Base-by-base conservation (phyloP, 2,797 vertebrate genomes). In the Eulemur albifrons region DNA sequence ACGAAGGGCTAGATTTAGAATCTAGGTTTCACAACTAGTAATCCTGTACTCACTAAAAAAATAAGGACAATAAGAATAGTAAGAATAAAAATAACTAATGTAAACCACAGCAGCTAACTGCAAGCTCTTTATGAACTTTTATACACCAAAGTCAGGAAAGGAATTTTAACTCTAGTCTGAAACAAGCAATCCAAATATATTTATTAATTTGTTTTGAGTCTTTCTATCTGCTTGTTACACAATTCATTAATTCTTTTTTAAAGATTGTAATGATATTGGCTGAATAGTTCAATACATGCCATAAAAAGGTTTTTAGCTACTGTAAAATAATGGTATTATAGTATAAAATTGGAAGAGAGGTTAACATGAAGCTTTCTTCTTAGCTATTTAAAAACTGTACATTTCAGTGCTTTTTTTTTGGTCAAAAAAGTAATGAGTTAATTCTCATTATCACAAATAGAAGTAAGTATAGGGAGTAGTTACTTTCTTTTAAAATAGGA, bases 201-300 rank as follows among this genome's bases (percentile, higher is more conserved):
- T 90, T 79, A 88, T 92, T 97, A 4, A 43, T 91, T 95, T 88
- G 48, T 92, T 92, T 92, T 91, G 67, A 75, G 59, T 96, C 27
- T 82, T 94, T 81, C 20, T 76, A 93, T 43, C 5, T 93, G 48
- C n/a, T 83, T 27, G 11, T 92, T 80, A 69, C 20, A 94, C 45
- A 81, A 11, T 93, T 54, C 1, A 54, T 59, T 73, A 81, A 45
- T 92, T 83, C 7, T 77, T 87, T 92, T 95, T 88, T 35, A 81
- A 88, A 85, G 13, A 43, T 82, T 7, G 52, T 89, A 75, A 76
- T 90, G 59, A 48, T 27, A 45, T 45, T 94, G 13, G 25, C 69
- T 90, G 8, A 27, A 43, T 70, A 93, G 35, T 96, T 94, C 48
- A 14, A 95, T 27, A 87, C 91, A 50, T 70, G 18, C 69, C 76